Evolutionary conservation across 2,888 invertebrate genomes (phyloP), one percentile per base, ranked within the genome.

Genomic region (Lordiphosa fenestrarum): DNA sequence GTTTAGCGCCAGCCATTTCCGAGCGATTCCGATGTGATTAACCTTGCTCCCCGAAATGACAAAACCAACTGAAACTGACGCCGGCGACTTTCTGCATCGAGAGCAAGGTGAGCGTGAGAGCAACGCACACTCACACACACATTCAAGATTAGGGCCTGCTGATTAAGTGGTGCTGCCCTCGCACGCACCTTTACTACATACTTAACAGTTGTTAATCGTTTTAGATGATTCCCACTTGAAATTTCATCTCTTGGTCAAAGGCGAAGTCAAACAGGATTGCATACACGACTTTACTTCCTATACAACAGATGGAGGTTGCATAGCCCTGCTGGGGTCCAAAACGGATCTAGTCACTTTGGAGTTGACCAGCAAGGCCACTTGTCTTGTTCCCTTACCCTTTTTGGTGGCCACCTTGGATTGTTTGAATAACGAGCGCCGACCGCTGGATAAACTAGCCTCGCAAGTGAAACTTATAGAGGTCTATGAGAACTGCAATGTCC

Each of bases 261-360:
- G 61, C 6, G 73, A 73, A 23, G 44, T 84, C 5, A 69, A 73
- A 33, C 84, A 86, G 51, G 86, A 88, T 44, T 40, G 55, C 0
- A 51, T 69, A 0, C 63, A 56, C 7, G 83, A 85, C 12, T 88
- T 85, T 46, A 53, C 76, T 33, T 62, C 73, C n/a, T 42, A 35
- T 6, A 60, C 69, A 10, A 38, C 60, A 0, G 55, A 73, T 23
- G 74, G 59, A 2, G 65, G 66, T 12, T 56, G 23, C 35, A 62
- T 86, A n/a, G 62, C 80, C 0, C 38, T 88, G 13, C 25, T 81
- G 2, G 86, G 85, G 6, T 69, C 77, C 36, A 71, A 65, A 6
- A 37, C 46, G 15, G 81, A 84, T 23, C 39, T 83, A 10, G 6
- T 73, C 3, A 70, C 84, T 0, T 60, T 87, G 30, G 82, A 88